These are phyloP conservation scores for Florisuga fusca DNA, from an alignment of 2,797 vertebrate genomes.

Conservation along the genomic window DNA sequence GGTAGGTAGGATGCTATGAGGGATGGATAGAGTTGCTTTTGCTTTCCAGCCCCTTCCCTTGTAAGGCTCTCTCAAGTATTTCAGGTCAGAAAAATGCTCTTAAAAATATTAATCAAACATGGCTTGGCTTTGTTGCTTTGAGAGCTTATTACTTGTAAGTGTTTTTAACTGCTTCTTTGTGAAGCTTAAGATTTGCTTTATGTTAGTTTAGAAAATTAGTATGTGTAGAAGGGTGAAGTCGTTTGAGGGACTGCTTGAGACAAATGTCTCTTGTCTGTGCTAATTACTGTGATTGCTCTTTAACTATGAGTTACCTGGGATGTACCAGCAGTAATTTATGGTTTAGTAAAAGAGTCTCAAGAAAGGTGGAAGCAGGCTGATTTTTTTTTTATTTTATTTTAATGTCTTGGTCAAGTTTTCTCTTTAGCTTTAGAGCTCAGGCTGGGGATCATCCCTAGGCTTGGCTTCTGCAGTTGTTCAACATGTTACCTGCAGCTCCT, in stretches of 20 bases:
- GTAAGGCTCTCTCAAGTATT: background rate
- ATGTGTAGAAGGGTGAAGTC: background rate
- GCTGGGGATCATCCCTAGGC: background rate
- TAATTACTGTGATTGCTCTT: background rate
- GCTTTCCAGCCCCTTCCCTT: background rate
- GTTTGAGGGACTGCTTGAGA: slow-evolving; percentile 17
- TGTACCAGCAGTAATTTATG: background rate
- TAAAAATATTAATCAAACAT: background rate
- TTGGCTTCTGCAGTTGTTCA: background rate
- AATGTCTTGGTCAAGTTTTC: background rate
- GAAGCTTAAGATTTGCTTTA: slow-evolving; percentile 7
- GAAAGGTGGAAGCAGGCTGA: background rate
- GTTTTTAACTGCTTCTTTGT: slow-evolving; percentile 26
- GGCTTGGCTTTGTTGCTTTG: background rate
- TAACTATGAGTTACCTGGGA: background rate
- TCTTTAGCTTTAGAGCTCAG: background rate
- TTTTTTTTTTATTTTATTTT: no score
- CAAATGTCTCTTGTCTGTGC: background rate
- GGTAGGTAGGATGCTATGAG: background rate
- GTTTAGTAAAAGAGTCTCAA: background rate
- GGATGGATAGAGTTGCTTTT: background rate
- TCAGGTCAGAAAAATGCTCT: background rate
- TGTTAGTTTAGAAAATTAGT: slow-evolving; percentile 21
- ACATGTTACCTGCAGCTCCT: background rate
- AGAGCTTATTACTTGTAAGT: background rate